These are phyloP conservation scores for Edolisoma coerulescens DNA, from an alignment of 2,113 vertebrate genomes.

Conservation along the genomic window DNA sequence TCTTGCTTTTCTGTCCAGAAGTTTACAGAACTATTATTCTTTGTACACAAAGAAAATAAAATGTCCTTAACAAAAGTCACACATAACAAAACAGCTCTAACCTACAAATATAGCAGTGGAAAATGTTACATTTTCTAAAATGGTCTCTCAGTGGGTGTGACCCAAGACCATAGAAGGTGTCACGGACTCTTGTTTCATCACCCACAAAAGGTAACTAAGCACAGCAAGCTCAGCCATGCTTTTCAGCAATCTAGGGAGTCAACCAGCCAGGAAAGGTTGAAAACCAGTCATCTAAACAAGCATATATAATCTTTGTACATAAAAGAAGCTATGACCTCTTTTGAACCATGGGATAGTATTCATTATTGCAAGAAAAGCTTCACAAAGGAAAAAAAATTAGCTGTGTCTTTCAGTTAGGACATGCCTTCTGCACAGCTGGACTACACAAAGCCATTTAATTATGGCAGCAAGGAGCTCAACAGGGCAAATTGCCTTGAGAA, in stretches of 20 bases:
- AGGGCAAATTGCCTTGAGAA: neutral
- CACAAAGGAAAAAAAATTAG: conserved; percentile 31
- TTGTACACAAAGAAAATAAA: neutral
- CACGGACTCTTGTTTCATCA: neutral
- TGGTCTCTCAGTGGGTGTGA: neutral
- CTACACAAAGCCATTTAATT: conserved; percentile 26
- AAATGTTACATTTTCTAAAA: neutral
- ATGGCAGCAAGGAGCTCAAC: neutral
- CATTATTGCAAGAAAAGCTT: neutral
- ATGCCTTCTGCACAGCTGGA: neutral
- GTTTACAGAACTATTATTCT: neutral
- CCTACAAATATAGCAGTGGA: neutral
- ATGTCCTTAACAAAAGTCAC: neutral
- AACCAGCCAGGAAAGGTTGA: neutral
- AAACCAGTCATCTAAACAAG: neutral
- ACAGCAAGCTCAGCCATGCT: neutral
- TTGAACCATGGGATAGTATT: neutral
- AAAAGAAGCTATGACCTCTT: conserved; percentile 25
- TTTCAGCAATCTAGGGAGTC: neutral
- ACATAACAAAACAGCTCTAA: neutral
- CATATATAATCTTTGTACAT: neutral
- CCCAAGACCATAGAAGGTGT: neutral
- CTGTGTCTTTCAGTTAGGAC: neutral
- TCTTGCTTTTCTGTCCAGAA: neutral
- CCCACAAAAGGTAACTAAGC: neutral